Conservation (phyloP, 30 jellyfish, hydroid and myxozoan species). For the Hydractinia echinata region DNA sequence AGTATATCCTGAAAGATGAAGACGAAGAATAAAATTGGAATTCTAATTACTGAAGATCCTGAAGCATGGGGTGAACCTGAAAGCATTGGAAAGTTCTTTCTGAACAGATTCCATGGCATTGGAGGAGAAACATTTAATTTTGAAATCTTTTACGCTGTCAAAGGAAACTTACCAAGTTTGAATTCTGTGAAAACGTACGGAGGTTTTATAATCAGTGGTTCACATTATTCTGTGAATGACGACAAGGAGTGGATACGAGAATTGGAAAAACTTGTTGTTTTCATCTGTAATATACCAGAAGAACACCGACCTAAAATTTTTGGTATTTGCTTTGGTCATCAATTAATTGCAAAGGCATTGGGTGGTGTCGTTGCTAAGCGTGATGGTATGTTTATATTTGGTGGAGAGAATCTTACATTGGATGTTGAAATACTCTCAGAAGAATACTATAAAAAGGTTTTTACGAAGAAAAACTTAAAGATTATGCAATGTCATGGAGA, state of each 20-base stretch:
- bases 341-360: conserved; percentile 60
- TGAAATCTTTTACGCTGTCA: conserved; percentile 10
- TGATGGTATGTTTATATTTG: conserved; percentile 53
- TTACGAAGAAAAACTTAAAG: conserved; percentile 1
- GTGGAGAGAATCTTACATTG: conserved; percentile 44
- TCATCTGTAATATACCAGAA: neutral
- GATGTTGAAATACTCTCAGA: conserved; percentile 13
- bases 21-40: too few relatives aligned
- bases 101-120: neutral
- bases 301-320: conserved; percentile 27
- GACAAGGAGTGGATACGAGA: conserved; percentile 50
- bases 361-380: conserved; percentile 72
- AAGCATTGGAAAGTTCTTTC: neutral
- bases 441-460: conserved; percentile 1
- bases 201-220: conserved; percentile 70
- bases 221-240: conserved; percentile 65
- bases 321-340: conserved; percentile 81
- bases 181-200: conserved; percentile 16
- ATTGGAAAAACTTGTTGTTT: conserved; percentile 45
- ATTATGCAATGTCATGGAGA: conserved; percentile 76
- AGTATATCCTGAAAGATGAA: too few relatives aligned
- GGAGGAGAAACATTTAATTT: neutral
- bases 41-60: conserved; percentile 12
- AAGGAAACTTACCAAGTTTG: neutral
- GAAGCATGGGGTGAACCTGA: neutral